A percentile compares a stretch with the other conserved stretches of the same genome.
Evolutionary conservation across 2,888 invertebrate species (phyloP).

Genomic region (Acrobasis consociella): DNA sequence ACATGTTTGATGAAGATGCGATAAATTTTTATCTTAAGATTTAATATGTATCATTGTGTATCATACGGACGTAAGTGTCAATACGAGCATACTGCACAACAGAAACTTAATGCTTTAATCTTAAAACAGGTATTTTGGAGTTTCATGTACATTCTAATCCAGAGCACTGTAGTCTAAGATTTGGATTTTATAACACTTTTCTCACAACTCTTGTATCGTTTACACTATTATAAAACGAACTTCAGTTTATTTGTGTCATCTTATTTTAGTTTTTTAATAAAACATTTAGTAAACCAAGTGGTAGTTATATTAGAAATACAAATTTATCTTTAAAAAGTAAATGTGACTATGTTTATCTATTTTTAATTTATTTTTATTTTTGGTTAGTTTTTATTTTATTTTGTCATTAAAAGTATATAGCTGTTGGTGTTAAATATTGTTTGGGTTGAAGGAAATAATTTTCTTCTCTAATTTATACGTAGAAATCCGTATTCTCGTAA

Average conservation of each 20-base stretch:
- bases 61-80: slow-evolving; percentile 3
- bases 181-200: slow-evolving; percentile 45
- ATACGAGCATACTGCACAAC: slow-evolving; percentile 58
- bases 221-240: slow-evolving; percentile 34
- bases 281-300: background rate
- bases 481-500: no score
- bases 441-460: no score
- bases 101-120: slow-evolving; percentile 79
- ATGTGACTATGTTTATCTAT: no score
- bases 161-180: slow-evolving; percentile 61
- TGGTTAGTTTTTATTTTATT: no score
- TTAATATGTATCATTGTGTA: no score
- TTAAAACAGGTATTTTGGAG: slow-evolving; percentile 80
- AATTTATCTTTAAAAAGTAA: background rate
- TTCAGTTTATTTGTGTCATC: slow-evolving; percentile 22
- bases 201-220: slow-evolving; percentile 46
- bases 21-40: no score
- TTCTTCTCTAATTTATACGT: no score
- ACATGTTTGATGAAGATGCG: no score
- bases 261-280: background rate
- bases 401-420: no score
- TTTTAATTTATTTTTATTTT: no score
- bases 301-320: background rate
- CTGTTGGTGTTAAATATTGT: no score
- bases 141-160: slow-evolving; percentile 61